phyloP scores from a whole-genome alignment of 2,797 vertebrate genomes.

The Spinus pinus region DNA sequence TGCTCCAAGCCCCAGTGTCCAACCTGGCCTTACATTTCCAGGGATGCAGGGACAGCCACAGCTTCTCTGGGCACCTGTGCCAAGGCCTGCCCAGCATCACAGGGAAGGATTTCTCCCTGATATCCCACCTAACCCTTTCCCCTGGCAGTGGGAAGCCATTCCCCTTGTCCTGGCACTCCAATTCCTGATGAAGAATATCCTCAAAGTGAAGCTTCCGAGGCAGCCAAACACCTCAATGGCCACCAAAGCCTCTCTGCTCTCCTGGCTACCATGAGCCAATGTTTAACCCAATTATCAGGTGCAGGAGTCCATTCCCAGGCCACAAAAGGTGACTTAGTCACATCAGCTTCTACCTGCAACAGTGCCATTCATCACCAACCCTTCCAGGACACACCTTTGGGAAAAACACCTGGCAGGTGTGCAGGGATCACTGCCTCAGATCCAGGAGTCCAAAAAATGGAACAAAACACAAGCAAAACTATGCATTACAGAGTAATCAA shows the following conservation, averaged over 20 bases:
- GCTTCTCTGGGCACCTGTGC: background rate
- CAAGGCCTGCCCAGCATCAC: fast-evolving
- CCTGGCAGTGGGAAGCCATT: background rate
- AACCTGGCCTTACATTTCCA: fast-evolving
- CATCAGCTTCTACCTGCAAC: background rate
- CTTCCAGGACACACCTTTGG: background rate
- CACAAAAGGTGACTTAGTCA: background rate
- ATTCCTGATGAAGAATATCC: background rate
- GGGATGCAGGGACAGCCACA: background rate
- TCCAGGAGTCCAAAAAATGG: background rate
- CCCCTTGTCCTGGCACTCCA: background rate
- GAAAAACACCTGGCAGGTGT: background rate
- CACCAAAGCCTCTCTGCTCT: background rate
- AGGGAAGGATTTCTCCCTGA: background rate
- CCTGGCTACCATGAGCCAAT: background rate
- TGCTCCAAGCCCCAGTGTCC: fast-evolving
- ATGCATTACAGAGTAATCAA: background rate
- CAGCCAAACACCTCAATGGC: background rate
- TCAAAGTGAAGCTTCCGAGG: background rate
- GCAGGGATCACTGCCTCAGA: background rate
- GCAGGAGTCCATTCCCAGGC: background rate
- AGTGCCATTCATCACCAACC: background rate
- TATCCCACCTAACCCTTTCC: fast-evolving
- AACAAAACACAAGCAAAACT: background rate
- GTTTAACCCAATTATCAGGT: background rate